Evolutionary conservation across 1,140 invertebrate species (phyloP).

Genomic region (Cryptotermes secundus): DNA sequence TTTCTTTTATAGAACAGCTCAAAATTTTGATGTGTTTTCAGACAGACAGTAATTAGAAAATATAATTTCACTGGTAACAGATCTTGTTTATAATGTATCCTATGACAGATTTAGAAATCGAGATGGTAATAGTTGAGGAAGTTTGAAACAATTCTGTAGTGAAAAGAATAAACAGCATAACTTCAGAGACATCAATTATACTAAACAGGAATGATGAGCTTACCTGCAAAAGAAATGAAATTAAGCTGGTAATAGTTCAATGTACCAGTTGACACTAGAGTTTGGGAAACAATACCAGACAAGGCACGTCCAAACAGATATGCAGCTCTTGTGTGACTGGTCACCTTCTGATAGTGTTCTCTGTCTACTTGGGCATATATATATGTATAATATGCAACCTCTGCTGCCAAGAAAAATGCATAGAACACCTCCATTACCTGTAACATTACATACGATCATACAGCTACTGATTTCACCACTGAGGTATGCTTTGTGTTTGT

Average conservation of each 20-base stretch:
- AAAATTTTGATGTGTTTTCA: no score
- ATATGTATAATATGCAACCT: conserved; percentile 91
- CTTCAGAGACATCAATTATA: no score
- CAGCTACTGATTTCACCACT: no score
- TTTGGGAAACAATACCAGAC: conserved; percentile 50
- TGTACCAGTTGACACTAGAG: conserved; percentile 18
- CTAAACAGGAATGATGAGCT: background rate
- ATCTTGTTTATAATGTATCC: no score
- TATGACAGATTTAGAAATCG: no score
- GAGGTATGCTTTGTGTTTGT: no score
- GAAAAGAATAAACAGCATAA: no score
- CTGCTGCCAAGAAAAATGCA: conserved; percentile 82
- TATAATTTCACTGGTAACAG: no score
- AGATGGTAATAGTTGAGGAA: no score
- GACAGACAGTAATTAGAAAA: no score
- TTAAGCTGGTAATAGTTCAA: conserved; percentile 68
- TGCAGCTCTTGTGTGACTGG: conserved; percentile 72
- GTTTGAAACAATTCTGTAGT: no score
- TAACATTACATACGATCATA: conserved; percentile 37
- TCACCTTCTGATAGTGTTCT: conserved; percentile 73
- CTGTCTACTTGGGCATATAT: conserved; percentile 88
- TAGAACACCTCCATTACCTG: conserved; percentile 61
- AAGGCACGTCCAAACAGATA: conserved; percentile 70
- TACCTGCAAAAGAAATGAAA: conserved; percentile 65
- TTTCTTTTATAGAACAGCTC: no score